Evolutionary conservation across 2,113 vertebrate species (phyloP).

Genomic region (Psittacula cyanocephala): DNA sequence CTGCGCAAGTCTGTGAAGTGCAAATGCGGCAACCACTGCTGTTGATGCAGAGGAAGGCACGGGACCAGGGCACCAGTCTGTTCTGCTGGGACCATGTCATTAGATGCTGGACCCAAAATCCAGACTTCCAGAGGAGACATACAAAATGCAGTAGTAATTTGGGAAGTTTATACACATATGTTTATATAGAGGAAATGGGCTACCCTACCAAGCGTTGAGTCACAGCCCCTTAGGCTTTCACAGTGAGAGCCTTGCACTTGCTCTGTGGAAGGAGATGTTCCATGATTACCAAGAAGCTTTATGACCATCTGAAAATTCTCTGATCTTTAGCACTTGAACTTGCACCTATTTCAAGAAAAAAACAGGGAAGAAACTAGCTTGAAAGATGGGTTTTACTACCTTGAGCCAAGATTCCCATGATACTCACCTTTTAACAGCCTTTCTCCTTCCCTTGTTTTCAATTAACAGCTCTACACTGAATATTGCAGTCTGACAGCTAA

Average conservation of each 20-base stretch:
- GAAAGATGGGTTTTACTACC: neutral
- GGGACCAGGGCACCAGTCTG: neutral
- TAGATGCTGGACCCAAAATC: rapidly evolving
- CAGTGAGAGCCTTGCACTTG: rapidly evolving
- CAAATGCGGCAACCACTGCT: rapidly evolving
- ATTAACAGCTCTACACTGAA: neutral
- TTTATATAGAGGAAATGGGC: neutral
- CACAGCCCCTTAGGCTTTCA: rapidly evolving
- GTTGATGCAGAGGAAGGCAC: rapidly evolving
- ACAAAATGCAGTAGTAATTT: neutral
- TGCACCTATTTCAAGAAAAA: neutral
- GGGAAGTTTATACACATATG: neutral
- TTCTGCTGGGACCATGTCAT: neutral
- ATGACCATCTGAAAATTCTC: neutral
- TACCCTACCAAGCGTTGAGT: neutral
- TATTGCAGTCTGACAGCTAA: neutral
- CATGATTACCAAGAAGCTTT: neutral
- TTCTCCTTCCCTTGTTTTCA: neutral
- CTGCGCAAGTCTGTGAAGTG: neutral
- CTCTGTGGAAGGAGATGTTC: neutral
- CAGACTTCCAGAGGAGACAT: neutral
- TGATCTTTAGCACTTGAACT: neutral
- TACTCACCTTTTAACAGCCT: neutral
- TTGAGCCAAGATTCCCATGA: neutral
- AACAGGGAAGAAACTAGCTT: neutral